A percentile compares a stretch with the other conserved stretches of the same genome.
These are phyloP conservation scores for Corella eumyota DNA, from an alignment of 23 tunicate genomes.

Conservation along the genomic window DNA sequence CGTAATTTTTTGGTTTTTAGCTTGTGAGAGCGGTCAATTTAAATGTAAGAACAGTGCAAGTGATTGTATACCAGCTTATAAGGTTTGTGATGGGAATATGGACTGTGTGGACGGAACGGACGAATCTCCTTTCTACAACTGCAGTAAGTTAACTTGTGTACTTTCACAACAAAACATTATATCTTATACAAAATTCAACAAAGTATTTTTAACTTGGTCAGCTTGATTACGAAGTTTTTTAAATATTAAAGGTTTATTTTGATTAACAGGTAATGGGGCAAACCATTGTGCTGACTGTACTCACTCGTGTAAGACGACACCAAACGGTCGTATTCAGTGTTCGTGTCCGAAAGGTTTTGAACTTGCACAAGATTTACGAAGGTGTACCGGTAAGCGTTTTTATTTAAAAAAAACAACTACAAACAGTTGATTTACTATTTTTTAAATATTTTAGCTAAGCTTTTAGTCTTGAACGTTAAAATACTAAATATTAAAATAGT, in stretches of 20 bases:
- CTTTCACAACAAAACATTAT: not conserved
- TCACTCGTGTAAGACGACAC: conserved; percentile 37
- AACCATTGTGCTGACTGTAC: conserved; percentile 65
- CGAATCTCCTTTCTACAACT: conserved; percentile 35
- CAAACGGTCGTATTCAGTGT: conserved; percentile 25
- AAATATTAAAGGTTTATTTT: too few species aligned
- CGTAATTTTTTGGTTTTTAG: too few species aligned
- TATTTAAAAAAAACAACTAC: conserved; percentile 2
- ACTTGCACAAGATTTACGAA: conserved; percentile 23
- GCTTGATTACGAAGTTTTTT: too few species aligned
- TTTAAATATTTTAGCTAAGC: too few species aligned
- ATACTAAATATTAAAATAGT: too few species aligned
- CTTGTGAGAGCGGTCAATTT: conserved; percentile 28
- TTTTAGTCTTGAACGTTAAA: too few species aligned
- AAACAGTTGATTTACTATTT: too few species aligned
- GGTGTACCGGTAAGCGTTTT: conserved; percentile 33
- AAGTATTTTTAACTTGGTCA: too few species aligned
- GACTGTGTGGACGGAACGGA: conserved; percentile 65
- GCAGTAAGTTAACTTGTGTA: conserved; percentile 30
- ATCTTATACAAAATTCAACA: too few species aligned
- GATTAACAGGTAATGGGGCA: too few species aligned
- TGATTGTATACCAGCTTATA: conserved; percentile 34
- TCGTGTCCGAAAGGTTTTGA: conserved; percentile 37
- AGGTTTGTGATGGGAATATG: conserved; percentile 42
- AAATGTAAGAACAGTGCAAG: conserved; percentile 45